These are phyloP conservation scores for Dicerorhinus sumatrensis DNA, from an alignment of 2,113 vertebrate species.

Conservation along the genomic window DNA sequence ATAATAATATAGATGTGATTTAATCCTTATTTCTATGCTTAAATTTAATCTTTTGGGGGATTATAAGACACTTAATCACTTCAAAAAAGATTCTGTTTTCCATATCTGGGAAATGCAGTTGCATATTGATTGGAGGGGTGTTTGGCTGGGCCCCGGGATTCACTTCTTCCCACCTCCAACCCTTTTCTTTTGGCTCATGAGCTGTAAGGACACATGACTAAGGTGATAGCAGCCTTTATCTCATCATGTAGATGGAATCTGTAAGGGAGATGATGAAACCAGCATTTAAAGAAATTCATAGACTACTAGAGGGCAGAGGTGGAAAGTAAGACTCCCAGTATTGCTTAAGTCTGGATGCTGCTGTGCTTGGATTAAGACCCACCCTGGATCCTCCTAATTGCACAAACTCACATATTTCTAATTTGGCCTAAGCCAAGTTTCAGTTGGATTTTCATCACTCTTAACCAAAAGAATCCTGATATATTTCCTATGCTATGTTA, in stretches of 20 bases:
- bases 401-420: not conserved
- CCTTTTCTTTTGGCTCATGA: not conserved
- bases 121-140: not conserved
- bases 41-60: not conserved
- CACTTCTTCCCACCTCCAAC: not conserved
- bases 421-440: not conserved
- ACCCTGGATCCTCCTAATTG: not conserved
- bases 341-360: not conserved
- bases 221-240: not conserved
- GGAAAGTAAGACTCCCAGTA: not conserved
- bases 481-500: not conserved
- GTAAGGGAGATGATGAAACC: not conserved
- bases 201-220: not conserved
- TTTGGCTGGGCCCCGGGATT: not conserved
- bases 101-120: not conserved
- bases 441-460: not conserved
- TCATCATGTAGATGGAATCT: not conserved
- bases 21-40: conserved; percentile 7
- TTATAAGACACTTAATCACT: not conserved
- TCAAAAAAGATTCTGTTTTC: not conserved
- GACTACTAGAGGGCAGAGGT: not conserved
- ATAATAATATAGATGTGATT: not conserved
- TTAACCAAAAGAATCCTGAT: not conserved
- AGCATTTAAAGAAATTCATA: not conserved
- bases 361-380: not conserved